These are phyloP conservation scores for Heteractis magnifica DNA, from an alignment of 92 coral and sea anemone species.

Conservation along the genomic window DNA sequence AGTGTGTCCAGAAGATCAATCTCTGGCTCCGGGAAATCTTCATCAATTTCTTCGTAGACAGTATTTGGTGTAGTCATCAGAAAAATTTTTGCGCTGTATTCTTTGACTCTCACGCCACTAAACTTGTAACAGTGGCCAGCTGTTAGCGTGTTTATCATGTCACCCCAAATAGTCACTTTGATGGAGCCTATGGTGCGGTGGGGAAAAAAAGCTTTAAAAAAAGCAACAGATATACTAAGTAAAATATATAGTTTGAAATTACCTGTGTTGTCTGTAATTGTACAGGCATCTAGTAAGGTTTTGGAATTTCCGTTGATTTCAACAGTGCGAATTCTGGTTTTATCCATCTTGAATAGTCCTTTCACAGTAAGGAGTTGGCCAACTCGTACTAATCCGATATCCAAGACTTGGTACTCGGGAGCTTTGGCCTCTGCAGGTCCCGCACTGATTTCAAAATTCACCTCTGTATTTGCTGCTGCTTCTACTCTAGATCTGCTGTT, in stretches of 20 bases:
- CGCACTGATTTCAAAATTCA: constrained; percentile 10
- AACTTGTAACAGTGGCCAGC: too few relatives aligned
- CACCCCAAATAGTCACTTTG: constrained; percentile 20
- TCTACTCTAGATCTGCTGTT: constrained; percentile 15
- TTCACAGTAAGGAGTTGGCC: constrained; percentile 20
- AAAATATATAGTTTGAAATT: not conserved
- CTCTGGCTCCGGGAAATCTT: too few relatives aligned
- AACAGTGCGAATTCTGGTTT: not conserved
- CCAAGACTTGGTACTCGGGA: too few relatives aligned
- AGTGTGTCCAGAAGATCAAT: too few relatives aligned
- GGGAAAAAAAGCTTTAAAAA: not conserved
- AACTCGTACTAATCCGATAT: too few relatives aligned
- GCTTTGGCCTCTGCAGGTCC: constrained; percentile 7
- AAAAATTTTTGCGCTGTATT: too few relatives aligned
- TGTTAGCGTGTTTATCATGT: not conserved
- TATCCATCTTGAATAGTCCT: constrained; percentile 12
- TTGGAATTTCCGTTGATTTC: not conserved
- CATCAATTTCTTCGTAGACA: too few relatives aligned
- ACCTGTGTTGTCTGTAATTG: constrained; percentile 23
- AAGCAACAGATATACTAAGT: not conserved
- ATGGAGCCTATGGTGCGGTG: not conserved
- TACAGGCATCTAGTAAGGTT: constrained; percentile 12
- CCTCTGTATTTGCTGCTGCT: constrained; percentile 6
- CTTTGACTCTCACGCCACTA: too few relatives aligned
- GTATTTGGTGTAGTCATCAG: too few relatives aligned